Base-by-base conservation (phyloP, 30 jellyfish, hydroid and myxozoan species). In the Aurelia sp. region DNA sequence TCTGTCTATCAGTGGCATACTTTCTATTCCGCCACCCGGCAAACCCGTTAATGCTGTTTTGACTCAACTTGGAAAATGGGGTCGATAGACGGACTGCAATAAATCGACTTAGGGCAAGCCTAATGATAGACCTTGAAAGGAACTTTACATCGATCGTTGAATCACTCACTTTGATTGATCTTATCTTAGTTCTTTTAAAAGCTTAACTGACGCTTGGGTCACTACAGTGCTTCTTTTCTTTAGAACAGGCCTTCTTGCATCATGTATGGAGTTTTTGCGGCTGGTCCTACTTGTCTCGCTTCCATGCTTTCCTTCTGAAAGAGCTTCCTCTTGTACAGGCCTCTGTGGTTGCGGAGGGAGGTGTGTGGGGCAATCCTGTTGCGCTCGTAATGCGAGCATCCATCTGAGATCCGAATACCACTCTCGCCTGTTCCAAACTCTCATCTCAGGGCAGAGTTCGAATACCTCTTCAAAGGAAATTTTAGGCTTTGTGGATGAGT, bases 311-410 rank as follows among this genome's bases (percentile, higher is more conserved):
- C 33, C 62, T 3, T 79, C 89, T 3, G 77, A 31, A n/a, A n/a
- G 60, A 11, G 84, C 13, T 6, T 18, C 17, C 18, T 81, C 91
- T 0, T 22, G 76, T 16, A 33, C 47, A 37, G 16, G 61, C 59
- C 91, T 50, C 50, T 67, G 68, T 22, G 91, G 91, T 57, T 81
- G 91, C 44, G 91, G 84, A 0, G 91, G 84, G 4, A 81, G 67
- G 70, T 61, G 67, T 18, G 84, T 74, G 53, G 68, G 41, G 20
- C 76, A 48, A 44, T 73, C 66, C 55, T 85, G 95, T 4, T 85
- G 87, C 50, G 89, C 95, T 85, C 68, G 66, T 20, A 85, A 18
- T 11, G 95, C 95, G 19, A 85, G 84, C 95, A 85, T 85, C 95
- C 95, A 85, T 16, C 86, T 31, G 41, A 85, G 44, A 51, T 85